Evolutionary conservation across 2,113 vertebrate genomes (phyloP).

Genomic region (Thinocorus orbignyianus): DNA sequence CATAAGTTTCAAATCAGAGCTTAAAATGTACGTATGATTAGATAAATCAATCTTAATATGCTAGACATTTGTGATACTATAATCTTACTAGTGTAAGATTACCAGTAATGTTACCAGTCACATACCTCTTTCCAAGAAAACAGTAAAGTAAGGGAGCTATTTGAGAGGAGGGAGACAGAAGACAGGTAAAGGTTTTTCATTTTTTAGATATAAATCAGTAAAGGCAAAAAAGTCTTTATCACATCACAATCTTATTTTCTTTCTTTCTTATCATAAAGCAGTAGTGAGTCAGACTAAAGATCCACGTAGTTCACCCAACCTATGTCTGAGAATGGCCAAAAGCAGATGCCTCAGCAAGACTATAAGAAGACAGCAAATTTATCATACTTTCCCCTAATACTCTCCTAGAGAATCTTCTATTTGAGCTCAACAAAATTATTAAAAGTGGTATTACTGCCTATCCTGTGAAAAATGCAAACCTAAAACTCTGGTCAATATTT

Average conservation of each 20-base stretch:
- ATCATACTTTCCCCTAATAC: not conserved
- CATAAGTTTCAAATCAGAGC: not conserved
- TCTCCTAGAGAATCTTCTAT: not conserved
- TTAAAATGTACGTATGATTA: not conserved
- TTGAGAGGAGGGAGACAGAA: conserved; percentile 43
- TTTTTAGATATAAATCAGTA: not conserved
- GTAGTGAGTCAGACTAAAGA: not conserved
- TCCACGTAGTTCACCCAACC: not conserved
- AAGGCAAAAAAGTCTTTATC: not conserved
- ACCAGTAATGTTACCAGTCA: conserved; percentile 18
- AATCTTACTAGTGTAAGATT: not conserved
- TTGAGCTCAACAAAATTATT: not conserved
- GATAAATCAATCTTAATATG: not conserved
- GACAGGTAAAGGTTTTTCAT: not conserved
- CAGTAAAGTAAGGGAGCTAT: conserved; percentile 50
- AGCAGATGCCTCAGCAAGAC: not conserved
- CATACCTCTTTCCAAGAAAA: conserved; percentile 57
- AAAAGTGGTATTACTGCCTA: not conserved
- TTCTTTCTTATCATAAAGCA: not conserved
- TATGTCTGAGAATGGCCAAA: not conserved
- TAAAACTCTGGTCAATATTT: not conserved
- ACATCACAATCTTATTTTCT: not conserved
- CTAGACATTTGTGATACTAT: not conserved
- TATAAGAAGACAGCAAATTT: not conserved
- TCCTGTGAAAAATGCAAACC: not conserved